These are phyloP conservation scores for Folsomia manolachei DNA, from an alignment of 2,888 invertebrate species.

Conservation along the genomic window DNA sequence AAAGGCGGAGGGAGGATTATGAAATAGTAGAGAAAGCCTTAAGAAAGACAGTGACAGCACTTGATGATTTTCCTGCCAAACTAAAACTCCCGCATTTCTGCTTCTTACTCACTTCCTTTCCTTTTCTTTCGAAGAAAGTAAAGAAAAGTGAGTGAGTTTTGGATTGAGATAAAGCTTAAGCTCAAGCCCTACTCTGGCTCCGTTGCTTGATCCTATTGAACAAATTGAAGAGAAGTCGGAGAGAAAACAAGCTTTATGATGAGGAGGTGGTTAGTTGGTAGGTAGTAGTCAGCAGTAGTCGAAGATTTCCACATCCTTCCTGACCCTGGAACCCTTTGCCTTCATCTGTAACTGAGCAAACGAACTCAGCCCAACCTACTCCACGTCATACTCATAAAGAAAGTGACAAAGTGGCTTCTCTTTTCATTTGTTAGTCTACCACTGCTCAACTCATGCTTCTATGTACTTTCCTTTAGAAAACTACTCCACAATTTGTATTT, in stretches of 20 bases:
- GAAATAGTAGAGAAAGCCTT: conserved; percentile 3
- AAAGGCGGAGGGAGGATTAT: neutral
- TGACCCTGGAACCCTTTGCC: no score
- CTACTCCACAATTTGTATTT: neutral
- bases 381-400: conserved; percentile 32
- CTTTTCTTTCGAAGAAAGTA: neutral
- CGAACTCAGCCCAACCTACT: conserved; percentile 18
- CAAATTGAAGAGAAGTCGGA: neutral
- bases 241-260: no score
- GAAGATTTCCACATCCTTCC: conserved; percentile 23
- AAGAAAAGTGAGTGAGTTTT: neutral
- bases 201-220: neutral
- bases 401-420: conserved; percentile 34
- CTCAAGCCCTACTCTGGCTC: no score
- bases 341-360: no score
- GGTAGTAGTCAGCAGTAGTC: no score
- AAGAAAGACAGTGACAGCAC: conserved; percentile 3
- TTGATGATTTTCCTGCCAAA: conserved; percentile 7
- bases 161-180: neutral
- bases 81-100: neutral
- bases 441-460: neutral
- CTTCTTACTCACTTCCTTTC: neutral
- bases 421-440: conserved; percentile 12
- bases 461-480: neutral
- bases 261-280: no score